Base-by-base conservation (phyloP, 2,888 invertebrate genomes). In the Drosophila kanekoi region DNA sequence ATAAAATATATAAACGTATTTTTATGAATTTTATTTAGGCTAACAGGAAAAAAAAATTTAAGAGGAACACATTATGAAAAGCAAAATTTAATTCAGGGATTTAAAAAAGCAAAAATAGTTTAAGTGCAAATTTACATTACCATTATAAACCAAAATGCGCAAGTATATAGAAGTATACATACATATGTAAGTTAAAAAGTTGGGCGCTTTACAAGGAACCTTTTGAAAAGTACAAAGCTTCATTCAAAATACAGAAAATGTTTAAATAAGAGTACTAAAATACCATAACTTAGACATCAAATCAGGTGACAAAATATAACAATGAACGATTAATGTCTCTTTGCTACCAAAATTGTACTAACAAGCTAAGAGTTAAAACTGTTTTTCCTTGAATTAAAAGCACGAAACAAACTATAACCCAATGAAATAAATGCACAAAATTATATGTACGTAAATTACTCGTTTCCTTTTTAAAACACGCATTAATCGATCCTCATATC, bases 1-100 rank as follows among this genome's bases (percentile, higher is more conserved):
- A 86, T 86, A 54, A 72, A 80, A 72, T 69, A 63, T 70, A 63
- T 65, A 74, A 72, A 79, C 65, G 71, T 86, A 85, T 84, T 85
- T 85, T 85, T 84, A 87, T 89, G 89, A 67, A 89, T 89, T 84
- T 89, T 88, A 84, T 86, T 87, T 87, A 89, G 87, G 85, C 67
- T 88, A 89, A 83, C 62, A 72, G 67, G 63, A 62, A 86, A 76
- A 86, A 76, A 66, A 62, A 78, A 72, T 65, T 71, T 47, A 78
- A 67, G 23, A 54, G 66, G 59, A 62, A 72, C 72, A 66, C 84
- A 81, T 66, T 79, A 86, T 81, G 77, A 87, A 82, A 87, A 89
- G 88, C 91, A 90, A 91, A 90, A 90, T 90, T 90, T 57, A 54
- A 87, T 90, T 90, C 90, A 90, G 90, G 90, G 90, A 90, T 90